Percentiles rank a stretch among this genome's conserved stretches.
These are phyloP conservation scores for Gnatocerus cornutus DNA, from an alignment of 2,888 invertebrate genomes.

Conservation along the genomic window DNA sequence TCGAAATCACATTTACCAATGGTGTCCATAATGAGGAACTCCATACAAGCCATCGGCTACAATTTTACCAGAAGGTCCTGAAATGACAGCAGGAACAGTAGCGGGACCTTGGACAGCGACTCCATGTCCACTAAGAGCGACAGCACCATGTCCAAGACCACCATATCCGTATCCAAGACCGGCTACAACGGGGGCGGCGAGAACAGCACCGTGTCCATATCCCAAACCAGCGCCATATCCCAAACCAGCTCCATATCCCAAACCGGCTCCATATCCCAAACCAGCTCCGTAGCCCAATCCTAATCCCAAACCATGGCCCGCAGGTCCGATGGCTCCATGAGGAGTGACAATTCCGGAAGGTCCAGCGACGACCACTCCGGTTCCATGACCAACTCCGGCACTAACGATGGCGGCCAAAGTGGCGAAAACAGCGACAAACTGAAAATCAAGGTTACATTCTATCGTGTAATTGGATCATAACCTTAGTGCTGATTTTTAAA, in stretches of 20 bases:
- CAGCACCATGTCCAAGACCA: slow-evolving; percentile 41
- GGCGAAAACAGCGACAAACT: slow-evolving; percentile 44
- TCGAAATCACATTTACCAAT: slow-evolving; percentile 14
- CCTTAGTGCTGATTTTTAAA: slow-evolving; percentile 1
- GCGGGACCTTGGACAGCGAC: slow-evolving; percentile 60
- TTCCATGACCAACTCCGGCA: slow-evolving; percentile 44
- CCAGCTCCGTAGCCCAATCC: slow-evolving; percentile 22
- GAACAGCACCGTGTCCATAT: slow-evolving; percentile 39
- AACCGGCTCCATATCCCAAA: slow-evolving; percentile 49
- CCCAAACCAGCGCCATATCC: slow-evolving; percentile 10
- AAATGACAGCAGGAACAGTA: slow-evolving; percentile 62
- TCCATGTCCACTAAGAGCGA: slow-evolving; percentile 34
- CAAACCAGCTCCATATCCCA: slow-evolving; percentile 43
- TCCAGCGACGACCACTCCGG: slow-evolving; percentile 43
- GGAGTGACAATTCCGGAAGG: slow-evolving; percentile 50
- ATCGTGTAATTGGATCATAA: slow-evolving; percentile 9
- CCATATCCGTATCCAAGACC: slow-evolving; percentile 40
- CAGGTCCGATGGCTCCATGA: slow-evolving; percentile 54
- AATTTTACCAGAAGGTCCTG: slow-evolving; percentile 62
- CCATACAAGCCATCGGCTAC: slow-evolving; percentile 68
- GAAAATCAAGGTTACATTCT: slow-evolving; percentile 31
- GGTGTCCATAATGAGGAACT: slow-evolving; percentile 59
- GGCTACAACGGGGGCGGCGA: slow-evolving; percentile 45
- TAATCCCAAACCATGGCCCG: slow-evolving; percentile 45
- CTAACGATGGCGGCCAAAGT: slow-evolving; percentile 33